Evolutionary conservation across 2,113 vertebrate genomes (phyloP).

Genomic region (Cinclus mexicanus): DNA sequence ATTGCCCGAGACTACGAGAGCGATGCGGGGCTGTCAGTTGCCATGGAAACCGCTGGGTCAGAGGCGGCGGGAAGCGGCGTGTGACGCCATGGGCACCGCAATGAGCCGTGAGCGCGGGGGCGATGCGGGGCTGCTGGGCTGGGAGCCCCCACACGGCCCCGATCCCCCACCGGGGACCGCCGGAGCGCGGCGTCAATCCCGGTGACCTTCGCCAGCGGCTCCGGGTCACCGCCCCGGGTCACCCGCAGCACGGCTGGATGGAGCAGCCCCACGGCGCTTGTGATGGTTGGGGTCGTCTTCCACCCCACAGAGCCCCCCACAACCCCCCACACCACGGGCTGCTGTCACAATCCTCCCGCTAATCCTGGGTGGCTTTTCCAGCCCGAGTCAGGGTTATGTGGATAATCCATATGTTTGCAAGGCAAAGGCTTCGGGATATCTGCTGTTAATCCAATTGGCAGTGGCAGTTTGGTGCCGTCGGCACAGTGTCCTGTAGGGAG

Average conservation of each 20-base stretch:
- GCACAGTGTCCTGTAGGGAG: accelerated
- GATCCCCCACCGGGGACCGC: neutral
- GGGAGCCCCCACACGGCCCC: neutral
- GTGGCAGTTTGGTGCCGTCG: neutral
- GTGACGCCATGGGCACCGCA: conserved; percentile 41
- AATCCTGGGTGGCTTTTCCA: conserved; percentile 24
- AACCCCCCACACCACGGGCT: neutral
- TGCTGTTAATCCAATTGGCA: conserved; percentile 32
- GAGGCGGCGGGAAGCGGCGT: neutral
- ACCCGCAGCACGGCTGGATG: accelerated
- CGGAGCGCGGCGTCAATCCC: accelerated
- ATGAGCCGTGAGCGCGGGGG: neutral
- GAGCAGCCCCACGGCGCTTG: accelerated
- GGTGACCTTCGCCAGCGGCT: accelerated
- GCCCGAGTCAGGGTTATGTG: neutral
- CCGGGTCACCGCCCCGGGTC: neutral
- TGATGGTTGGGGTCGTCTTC: accelerated
- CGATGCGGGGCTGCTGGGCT: neutral
- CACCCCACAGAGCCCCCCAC: neutral
- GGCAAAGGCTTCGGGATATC: neutral
- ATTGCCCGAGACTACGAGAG: neutral
- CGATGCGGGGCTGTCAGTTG: neutral
- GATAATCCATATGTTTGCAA: conserved; percentile 56
- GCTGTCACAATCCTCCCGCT: neutral
- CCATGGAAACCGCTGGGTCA: conserved; percentile 47